phyloP scores from a whole-genome alignment of 2,888 invertebrate genomes.

The Eubasilissa splendida region DNA sequence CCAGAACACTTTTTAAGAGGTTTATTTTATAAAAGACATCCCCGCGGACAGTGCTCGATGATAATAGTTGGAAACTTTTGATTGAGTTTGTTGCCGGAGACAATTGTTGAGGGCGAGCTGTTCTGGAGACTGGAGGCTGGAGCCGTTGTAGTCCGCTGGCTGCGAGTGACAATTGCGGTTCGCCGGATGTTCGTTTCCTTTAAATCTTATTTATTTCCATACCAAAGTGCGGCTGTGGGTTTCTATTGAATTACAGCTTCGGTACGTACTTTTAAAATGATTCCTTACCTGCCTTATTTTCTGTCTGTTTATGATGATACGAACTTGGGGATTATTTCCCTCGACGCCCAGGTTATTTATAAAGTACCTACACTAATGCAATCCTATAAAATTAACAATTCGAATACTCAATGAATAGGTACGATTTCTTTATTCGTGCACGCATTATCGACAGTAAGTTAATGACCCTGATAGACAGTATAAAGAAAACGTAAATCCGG shows the following conservation, averaged over 20 bases:
- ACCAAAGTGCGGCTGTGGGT: neutral
- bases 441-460: too few relatives aligned
- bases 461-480: too few relatives aligned
- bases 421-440: too few relatives aligned
- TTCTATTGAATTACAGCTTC: neutral
- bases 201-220: conserved; percentile 25
- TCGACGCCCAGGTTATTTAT: neutral
- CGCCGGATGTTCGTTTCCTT: conserved; percentile 31
- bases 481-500: too few relatives aligned
- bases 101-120: neutral
- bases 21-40: too few relatives aligned
- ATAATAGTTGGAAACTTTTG: conserved; percentile 11
- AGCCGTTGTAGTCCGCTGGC: neutral
- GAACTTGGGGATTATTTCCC: too few relatives aligned
- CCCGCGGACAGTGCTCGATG: neutral
- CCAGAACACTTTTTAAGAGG: neutral
- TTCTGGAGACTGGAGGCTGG: neutral
- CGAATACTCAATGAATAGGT: too few relatives aligned
- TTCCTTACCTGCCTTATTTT: too few relatives aligned
- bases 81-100: conserved; percentile 21
- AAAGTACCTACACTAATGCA: neutral
- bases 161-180: conserved; percentile 31
- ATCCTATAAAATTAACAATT: too few relatives aligned
- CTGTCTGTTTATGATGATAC: too few relatives aligned
- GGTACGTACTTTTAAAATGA: neutral